Evolutionary conservation across 2,113 vertebrate genomes (phyloP).

Genomic region (Perca schrenkii): DNA sequence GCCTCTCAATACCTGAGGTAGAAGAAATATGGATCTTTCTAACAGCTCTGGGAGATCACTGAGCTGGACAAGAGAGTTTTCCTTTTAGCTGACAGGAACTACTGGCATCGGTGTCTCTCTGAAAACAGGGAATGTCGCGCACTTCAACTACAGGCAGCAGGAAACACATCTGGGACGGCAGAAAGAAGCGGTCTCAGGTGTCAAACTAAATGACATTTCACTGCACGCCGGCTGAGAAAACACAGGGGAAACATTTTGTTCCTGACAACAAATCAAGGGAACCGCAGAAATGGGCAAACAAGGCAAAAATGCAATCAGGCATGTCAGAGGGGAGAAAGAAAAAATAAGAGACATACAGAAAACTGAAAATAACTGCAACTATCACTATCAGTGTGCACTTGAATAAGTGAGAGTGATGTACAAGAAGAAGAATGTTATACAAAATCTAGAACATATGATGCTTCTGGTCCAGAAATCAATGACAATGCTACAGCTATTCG

Average conservation of each 20-base stretch:
- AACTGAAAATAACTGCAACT: slow-evolving; percentile 13
- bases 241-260: slow-evolving; percentile 33
- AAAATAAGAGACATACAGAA: slow-evolving; percentile 5
- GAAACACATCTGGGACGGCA: slow-evolving; percentile 27
- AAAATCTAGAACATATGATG: background rate
- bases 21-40: background rate
- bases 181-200: slow-evolving; percentile 22
- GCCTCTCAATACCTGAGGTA: slow-evolving; percentile 12
- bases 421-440: background rate
- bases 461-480: background rate
- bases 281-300: slow-evolving; percentile 17
- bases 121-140: background rate
- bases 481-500: background rate
- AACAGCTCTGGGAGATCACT: slow-evolving; percentile 6
- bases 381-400: background rate
- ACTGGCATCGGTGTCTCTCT: slow-evolving; percentile 18
- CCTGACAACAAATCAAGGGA: slow-evolving; percentile 31
- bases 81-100: slow-evolving; percentile 24
- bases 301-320: slow-evolving; percentile 20
- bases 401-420: background rate
- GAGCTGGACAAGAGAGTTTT: slow-evolving; percentile 34
- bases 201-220: slow-evolving; percentile 35
- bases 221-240: slow-evolving; percentile 11
- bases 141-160: slow-evolving; percentile 7
- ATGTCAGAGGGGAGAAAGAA: background rate